Conservation (phyloP, 1,140 invertebrate genomes). For the Diorhabda carinulata region DNA sequence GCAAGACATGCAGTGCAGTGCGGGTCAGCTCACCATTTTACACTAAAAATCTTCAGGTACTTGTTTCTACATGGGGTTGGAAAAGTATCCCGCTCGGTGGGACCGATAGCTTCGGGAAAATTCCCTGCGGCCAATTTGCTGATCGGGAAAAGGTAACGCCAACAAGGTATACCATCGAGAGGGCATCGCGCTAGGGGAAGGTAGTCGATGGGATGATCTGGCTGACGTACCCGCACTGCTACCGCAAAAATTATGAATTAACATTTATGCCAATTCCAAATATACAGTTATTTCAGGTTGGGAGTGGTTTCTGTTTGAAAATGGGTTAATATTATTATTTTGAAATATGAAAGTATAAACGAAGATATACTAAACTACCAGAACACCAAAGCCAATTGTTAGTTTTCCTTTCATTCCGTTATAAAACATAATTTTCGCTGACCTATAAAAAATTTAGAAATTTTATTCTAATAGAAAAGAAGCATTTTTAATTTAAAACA, state of each 20-base stretch:
- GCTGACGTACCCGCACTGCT: slow-evolving; percentile 49
- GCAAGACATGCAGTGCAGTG: slow-evolving; percentile 35
- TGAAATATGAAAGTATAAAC: no score
- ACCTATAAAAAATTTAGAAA: no score
- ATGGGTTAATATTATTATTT: no score
- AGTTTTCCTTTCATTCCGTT: no score
- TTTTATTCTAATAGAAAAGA: no score
- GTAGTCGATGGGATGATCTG: slow-evolving; percentile 50
- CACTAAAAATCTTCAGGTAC: not conserved
- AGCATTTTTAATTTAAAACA: no score
- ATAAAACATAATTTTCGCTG: no score
- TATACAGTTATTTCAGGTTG: no score
- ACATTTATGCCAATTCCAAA: no score
- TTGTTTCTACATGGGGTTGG: slow-evolving; percentile 54
- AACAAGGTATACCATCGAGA: slow-evolving; percentile 84
- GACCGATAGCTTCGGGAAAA: slow-evolving; percentile 69
- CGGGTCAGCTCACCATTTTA: slow-evolving; percentile 21
- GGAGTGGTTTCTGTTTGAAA: no score
- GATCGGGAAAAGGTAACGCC: slow-evolving; percentile 86
- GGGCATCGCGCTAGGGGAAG: slow-evolving; percentile 56
- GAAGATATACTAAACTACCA: no score
- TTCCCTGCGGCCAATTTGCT: slow-evolving; percentile 80
- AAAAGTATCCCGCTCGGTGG: slow-evolving; percentile 80
- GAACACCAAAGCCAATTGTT: no score
- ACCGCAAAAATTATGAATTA: slow-evolving; percentile 23